These are phyloP conservation scores for Acanthaster planci DNA, from an alignment of 35 echinoderm and acorn worm genomes.

Conservation along the genomic window DNA sequence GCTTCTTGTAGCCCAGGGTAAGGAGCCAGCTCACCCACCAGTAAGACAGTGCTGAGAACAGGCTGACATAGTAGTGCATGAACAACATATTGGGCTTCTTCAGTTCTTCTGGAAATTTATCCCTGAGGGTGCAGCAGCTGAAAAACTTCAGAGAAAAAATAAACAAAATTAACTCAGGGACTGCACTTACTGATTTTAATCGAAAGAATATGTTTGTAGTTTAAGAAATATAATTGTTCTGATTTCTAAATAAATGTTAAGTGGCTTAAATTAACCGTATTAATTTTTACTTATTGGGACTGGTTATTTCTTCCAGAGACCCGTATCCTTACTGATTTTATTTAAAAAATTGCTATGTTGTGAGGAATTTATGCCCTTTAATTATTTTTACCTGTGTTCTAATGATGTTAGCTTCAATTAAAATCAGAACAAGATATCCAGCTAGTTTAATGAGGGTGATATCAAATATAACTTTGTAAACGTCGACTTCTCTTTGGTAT, in stretches of 20 bases:
- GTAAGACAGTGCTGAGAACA: slow-evolving; percentile 60
- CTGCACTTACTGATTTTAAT: background rate
- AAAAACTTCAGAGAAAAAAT: background rate
- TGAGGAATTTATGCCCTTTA: too few species aligned
- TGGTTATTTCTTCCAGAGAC: too few species aligned
- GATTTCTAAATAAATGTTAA: background rate
- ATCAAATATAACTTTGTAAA: slow-evolving; percentile 29
- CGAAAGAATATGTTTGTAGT: background rate
- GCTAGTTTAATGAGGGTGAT: background rate
- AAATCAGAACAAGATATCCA: background rate
- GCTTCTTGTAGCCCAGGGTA: slow-evolving; percentile 68
- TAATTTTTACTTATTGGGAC: background rate
- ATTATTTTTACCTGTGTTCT: slow-evolving; percentile 15
- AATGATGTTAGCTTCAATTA: slow-evolving; percentile 25
- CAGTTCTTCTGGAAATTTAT: slow-evolving; percentile 49
- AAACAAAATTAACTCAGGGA: background rate
- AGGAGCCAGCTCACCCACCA: slow-evolving; percentile 96
- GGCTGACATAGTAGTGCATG: slow-evolving; percentile 65
- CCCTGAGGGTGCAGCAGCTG: background rate
- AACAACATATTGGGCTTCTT: slow-evolving; percentile 66
- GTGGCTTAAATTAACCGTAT: background rate
- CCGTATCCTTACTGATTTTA: background rate
- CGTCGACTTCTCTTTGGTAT: background rate
- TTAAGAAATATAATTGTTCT: background rate
- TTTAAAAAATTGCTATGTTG: background rate